A percentile compares a stretch with the other conserved stretches of the same genome.
phyloP scores from a whole-genome alignment of 2,113 vertebrate species.

The Brachyistius frenatus region DNA sequence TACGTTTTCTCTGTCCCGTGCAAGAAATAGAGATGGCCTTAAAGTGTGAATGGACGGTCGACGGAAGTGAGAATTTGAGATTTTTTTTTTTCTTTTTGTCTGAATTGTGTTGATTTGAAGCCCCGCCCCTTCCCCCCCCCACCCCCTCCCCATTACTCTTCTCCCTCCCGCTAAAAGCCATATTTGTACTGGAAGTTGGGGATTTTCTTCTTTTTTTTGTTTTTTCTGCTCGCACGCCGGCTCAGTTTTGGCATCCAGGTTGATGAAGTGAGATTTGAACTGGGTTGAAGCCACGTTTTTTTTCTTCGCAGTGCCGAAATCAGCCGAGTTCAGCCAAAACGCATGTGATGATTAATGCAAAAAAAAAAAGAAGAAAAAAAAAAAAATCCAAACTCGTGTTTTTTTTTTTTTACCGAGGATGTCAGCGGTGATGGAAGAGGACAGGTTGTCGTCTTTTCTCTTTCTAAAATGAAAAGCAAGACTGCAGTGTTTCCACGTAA shows the following conservation, averaged over 20 bases:
- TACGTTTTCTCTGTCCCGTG: conserved; percentile 41
- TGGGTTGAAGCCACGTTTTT: conserved; percentile 4
- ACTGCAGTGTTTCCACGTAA: background rate
- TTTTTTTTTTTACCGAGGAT: no score
- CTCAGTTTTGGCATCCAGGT: conserved; percentile 1
- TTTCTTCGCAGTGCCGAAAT: conserved; percentile 10
- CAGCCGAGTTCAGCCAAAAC: conserved; percentile 32
- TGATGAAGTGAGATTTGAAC: background rate
- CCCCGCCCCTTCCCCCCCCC: no score
- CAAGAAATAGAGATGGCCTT: conserved; percentile 56
- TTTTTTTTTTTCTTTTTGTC: background rate
- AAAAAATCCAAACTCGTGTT: no score
- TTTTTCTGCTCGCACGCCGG: background rate
- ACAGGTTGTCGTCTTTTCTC: background rate
- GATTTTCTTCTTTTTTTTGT: background rate
- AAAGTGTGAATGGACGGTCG: conserved; percentile 55
- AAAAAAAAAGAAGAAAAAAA: background rate
- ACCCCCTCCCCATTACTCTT: no score
- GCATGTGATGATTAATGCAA: background rate
- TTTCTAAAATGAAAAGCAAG: background rate
- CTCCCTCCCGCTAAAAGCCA: conserved; percentile 59
- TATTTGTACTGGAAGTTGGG: conserved; percentile 51
- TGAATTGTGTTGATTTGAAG: conserved; percentile 13
- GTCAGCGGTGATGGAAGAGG: background rate
- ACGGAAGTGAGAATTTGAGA: conserved; percentile 17